Conservation (phyloP, 1,140 invertebrate species). For the Pissodes strobi region DNA sequence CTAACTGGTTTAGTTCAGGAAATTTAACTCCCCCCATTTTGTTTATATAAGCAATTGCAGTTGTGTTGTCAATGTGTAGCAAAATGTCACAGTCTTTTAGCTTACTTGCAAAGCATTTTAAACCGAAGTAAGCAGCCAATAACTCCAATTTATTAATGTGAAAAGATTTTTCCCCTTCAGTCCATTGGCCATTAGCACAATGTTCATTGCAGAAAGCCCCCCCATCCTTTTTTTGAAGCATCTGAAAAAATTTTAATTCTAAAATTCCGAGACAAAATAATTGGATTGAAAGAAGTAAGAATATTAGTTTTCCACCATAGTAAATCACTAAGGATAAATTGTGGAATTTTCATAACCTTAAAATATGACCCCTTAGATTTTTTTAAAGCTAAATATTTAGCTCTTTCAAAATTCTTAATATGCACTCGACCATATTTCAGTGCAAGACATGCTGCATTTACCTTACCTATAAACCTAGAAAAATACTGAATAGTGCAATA, state of each 20-base stretch:
- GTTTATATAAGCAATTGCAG: constrained; percentile 40
- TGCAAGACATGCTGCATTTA: constrained; percentile 4
- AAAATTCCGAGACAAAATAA: neutral
- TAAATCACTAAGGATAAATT: constrained; percentile 4
- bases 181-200: neutral
- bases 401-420: too few relatives aligned
- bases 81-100: constrained; percentile 33
- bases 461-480: constrained; percentile 4
- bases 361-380: neutral
- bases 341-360: neutral
- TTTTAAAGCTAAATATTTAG: too few relatives aligned
- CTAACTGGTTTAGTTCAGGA: constrained; percentile 27
- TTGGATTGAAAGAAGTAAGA: neutral
- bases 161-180: neutral
- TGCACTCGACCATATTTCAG: constrained; percentile 8
- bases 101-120: constrained; percentile 5
- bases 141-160: constrained; percentile 16
- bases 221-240: constrained; percentile 7
- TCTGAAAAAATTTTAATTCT: constrained; percentile 4
- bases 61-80: constrained; percentile 36
- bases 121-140: too few relatives aligned
- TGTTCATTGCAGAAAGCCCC: neutral
- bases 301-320: constrained; percentile 2
- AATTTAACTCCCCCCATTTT: constrained; percentile 42
- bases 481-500: constrained; percentile 6